A percentile compares a stretch with the other conserved stretches of the same genome.
These are phyloP conservation scores for Drosophila santomea DNA, from an alignment of 1,140 invertebrate species.

Conservation along the genomic window DNA sequence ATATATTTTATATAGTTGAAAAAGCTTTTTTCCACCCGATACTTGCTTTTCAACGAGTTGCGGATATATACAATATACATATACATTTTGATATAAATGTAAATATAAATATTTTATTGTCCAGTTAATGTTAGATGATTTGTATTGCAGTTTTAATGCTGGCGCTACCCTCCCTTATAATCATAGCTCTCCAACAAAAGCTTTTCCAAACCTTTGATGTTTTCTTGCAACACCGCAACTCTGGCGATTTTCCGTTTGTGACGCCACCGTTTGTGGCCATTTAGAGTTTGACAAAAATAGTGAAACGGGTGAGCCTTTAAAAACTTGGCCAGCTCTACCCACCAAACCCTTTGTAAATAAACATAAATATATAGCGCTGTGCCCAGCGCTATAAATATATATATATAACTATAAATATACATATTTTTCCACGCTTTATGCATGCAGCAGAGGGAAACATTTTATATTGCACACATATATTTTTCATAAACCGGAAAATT, in stretches of 20 bases:
- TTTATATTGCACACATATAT: conserved; percentile 74
- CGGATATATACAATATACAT: too few relatives aligned
- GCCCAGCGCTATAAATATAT: conserved; percentile 14
- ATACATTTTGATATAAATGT: too few relatives aligned
- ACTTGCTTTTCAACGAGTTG: too few relatives aligned
- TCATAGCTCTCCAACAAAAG: conserved; percentile 12
- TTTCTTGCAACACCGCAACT: conserved; percentile 32
- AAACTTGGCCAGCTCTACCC: conserved; percentile 6
- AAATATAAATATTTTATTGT: too few relatives aligned
- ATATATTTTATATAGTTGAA: too few relatives aligned
- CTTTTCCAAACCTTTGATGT: conserved; percentile 35
- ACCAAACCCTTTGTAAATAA: conserved; percentile 31
- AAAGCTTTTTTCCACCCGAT: too few relatives aligned
- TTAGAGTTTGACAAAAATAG: conserved; percentile 46
- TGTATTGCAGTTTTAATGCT: too few relatives aligned
- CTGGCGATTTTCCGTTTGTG: conserved; percentile 61
- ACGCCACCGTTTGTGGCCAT: conserved; percentile 62
- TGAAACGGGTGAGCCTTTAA: conserved; percentile 19
- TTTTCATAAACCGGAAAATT: conserved; percentile 79
- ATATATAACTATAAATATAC: conserved; percentile 11
- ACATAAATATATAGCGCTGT: conserved; percentile 57
- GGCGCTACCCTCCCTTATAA: too few relatives aligned
- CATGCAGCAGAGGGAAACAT: conserved; percentile 60
- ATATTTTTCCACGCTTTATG: conserved; percentile 53
- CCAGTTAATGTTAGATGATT: too few relatives aligned